Base-by-base conservation (phyloP, 2,797 vertebrate species). In the Megalops cyprinoides region DNA sequence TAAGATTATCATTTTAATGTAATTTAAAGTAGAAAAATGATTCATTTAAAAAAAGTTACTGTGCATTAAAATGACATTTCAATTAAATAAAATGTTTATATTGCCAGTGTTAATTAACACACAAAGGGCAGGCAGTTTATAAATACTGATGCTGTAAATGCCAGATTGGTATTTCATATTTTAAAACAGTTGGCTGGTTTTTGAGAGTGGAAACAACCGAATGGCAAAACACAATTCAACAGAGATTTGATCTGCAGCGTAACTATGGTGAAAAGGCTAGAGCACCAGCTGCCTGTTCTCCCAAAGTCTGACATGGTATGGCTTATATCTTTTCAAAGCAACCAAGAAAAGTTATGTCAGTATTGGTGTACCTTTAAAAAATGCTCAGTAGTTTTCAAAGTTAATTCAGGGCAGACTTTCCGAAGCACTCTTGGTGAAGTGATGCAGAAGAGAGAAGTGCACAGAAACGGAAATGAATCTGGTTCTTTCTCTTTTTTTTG, bases 341-440 rank as follows among this genome's bases (percentile, higher is more conserved):
- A 31, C 18, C 9, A 65, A 18, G 20, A 9, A 39, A 34, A 39
- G 39, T 25, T 44, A 42, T 48, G 46, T 46, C 46, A 51, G 12
- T 25, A 53, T 25, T 20, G 53, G 20, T 79, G 39, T 73, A 55
- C 25, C 10, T 56, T 79, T 31, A 44, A 78, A 65, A 69, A 79
- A 51, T 20, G 55, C 44, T 60, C 53, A 28, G 62, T 39, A 39
- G 58, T 73, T 81, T 75, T 25, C 14, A 67, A 67, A 81, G 75
- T 77, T 39, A 60, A 60, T 82, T 82, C 69, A 3, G 76, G 49
- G 81, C 42, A 49, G 44, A 62, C 76, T 80, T 74, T 74, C 18
- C 34, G 37, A 46, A 56, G n/a, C 65, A 55, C 75, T 48, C n/a
- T 48, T 25, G 25, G 49, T 56, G 55, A 49, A 34, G 34, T 9